Conservation (phyloP, 2,888 invertebrate genomes). For the Heliconius charithonia region DNA sequence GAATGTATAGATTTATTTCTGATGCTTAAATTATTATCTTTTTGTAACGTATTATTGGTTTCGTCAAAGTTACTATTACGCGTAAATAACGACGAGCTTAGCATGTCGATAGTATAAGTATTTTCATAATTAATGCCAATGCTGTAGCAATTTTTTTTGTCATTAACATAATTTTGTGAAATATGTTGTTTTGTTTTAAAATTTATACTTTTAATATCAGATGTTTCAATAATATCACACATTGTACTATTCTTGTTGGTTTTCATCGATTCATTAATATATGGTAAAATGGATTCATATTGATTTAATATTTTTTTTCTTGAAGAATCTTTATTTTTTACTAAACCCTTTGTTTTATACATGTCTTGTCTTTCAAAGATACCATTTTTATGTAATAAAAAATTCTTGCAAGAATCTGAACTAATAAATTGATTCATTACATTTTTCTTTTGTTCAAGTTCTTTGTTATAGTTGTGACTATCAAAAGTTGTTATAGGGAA, state of each 20-base stretch:
- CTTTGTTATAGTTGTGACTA: constrained; percentile 36
- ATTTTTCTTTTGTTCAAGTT: constrained; percentile 36
- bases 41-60: constrained; percentile 29
- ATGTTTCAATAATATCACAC: background rate
- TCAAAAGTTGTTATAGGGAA: constrained; percentile 33
- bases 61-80: constrained; percentile 31
- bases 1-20: background rate
- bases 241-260: background rate
- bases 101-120: constrained; percentile 35
- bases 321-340: constrained; percentile 2
- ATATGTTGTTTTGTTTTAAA: background rate
- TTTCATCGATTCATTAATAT: constrained; percentile 12
- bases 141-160: background rate
- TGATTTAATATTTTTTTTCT: background rate
- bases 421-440: constrained; percentile 33
- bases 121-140: constrained; percentile 26
- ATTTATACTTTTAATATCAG: background rate
- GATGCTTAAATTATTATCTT: background rate
- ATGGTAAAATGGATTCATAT: background rate
- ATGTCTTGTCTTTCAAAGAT: background rate
- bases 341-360: background rate
- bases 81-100: constrained; percentile 1
- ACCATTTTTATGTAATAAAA: constrained; percentile 43
- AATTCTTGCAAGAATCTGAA: constrained; percentile 59
- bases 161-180: background rate